Evolutionary conservation across 2,113 vertebrate genomes (phyloP).

Genomic region (Pterocles orientalis): DNA sequence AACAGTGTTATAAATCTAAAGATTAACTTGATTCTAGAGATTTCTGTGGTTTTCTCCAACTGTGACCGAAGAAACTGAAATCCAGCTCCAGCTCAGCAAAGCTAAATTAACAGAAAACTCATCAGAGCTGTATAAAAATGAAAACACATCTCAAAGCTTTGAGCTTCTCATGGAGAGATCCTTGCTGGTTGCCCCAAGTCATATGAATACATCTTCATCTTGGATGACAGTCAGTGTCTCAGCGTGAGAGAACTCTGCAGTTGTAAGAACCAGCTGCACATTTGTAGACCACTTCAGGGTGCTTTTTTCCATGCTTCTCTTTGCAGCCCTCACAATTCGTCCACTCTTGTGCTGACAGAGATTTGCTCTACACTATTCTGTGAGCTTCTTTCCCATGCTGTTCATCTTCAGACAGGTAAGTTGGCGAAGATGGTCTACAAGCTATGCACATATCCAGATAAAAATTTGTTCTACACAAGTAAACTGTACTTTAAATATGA

Average conservation of each 20-base stretch:
- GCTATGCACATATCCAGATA: background rate
- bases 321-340: background rate
- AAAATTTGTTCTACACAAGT: background rate
- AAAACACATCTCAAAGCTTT: background rate
- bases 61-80: background rate
- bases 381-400: fast-evolving
- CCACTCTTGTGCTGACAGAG: background rate
- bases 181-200: background rate
- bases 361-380: background rate
- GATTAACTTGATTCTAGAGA: background rate
- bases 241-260: background rate
- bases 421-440: no score
- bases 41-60: background rate
- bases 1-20: background rate
- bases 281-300: background rate
- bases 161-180: background rate
- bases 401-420: background rate
- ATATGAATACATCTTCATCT: background rate
- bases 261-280: background rate
- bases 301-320: background rate
- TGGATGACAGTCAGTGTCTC: background rate
- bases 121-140: background rate
- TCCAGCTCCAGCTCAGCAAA: background rate
- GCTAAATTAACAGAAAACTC: background rate
- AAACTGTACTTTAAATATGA: background rate